A percentile compares a stretch with the other conserved stretches of the same genome.
These are phyloP conservation scores for Heterodera schachtii DNA, from an alignment of 1,140 invertebrate genomes.

Conservation along the genomic window DNA sequence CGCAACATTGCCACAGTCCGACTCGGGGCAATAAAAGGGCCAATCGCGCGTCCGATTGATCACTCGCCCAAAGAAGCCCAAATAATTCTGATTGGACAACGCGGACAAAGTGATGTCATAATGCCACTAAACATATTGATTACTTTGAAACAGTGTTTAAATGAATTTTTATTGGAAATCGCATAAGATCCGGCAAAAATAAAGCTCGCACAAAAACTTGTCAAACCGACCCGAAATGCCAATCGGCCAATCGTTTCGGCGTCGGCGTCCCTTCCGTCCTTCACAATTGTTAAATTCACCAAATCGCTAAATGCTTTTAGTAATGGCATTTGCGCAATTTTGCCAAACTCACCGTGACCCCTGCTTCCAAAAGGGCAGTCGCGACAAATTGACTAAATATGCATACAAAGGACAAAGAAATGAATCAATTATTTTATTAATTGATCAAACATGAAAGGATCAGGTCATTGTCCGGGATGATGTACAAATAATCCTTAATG, in stretches of 20 bases:
- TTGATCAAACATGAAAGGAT: not conserved
- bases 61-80: not conserved
- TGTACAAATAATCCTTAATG: not conserved
- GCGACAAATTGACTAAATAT: not conserved
- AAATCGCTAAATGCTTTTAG: not conserved
- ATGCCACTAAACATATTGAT: too few relatives aligned
- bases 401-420: not conserved
- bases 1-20: slow-evolving; percentile 30
- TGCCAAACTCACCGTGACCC: not conserved
- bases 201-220: too few relatives aligned
- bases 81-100: slow-evolving; percentile 9
- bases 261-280: not conserved
- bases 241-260: not conserved
- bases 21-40: slow-evolving; percentile 14
- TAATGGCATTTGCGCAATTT: not conserved
- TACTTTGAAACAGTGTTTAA: not conserved
- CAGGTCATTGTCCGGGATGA: not conserved
- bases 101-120: slow-evolving; percentile 23
- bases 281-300: not conserved
- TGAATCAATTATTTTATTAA: not conserved
- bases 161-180: too few relatives aligned
- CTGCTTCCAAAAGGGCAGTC: not conserved
- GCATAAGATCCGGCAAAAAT: too few relatives aligned
- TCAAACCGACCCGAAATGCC: not conserved
- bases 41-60: not conserved